Percentiles rank a stretch among this genome's conserved stretches.
These are phyloP conservation scores for Hyposoter didymator DNA, from an alignment of 2,888 invertebrate species.

Conservation along the genomic window DNA sequence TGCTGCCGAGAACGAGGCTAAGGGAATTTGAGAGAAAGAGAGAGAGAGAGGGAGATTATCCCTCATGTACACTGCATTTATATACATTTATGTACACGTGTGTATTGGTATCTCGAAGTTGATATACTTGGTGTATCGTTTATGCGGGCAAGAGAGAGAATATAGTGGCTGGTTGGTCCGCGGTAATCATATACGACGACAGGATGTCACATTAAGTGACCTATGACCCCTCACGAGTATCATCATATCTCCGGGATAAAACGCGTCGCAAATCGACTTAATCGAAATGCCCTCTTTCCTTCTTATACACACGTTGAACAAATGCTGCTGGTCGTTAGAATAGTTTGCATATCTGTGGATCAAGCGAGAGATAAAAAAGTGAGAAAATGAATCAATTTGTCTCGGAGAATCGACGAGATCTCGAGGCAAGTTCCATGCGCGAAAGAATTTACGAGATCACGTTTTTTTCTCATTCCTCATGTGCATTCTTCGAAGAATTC, in stretches of 20 bases:
- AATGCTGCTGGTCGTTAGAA: conserved; percentile 58
- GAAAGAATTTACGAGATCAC: conserved; percentile 18
- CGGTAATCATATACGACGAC: conserved; percentile 78
- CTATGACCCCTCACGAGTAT: conserved; percentile 78
- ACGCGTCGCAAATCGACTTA: conserved; percentile 75
- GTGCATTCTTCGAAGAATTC: conserved; percentile 42
- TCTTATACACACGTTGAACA: conserved; percentile 8
- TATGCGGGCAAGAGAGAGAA: conserved; percentile 18
- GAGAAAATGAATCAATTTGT: conserved; percentile 18
- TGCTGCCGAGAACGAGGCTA: conserved; percentile 47
- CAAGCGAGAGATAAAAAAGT: conserved; percentile 14
- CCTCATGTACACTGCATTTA: conserved; percentile 5
- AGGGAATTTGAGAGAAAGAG: conserved; percentile 11
- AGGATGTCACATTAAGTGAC: conserved; percentile 82
- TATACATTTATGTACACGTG: conserved; percentile 24
- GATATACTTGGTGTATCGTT: conserved; percentile 34
- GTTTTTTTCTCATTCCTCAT: not conserved
- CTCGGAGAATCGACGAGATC: conserved; percentile 17
- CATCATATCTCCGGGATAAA: conserved; percentile 71
- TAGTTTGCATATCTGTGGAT: conserved; percentile 59
- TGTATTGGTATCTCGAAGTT: conserved; percentile 32
- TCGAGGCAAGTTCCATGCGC: not conserved
- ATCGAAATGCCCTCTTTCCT: conserved; percentile 77
- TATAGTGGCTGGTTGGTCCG: conserved; percentile 74
- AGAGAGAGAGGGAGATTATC: conserved; percentile 22